Percentiles rank a stretch among this genome's conserved stretches.
Evolutionary conservation across 2,888 invertebrate genomes (phyloP).

Genomic region (Lasioglossum vierecki): DNA sequence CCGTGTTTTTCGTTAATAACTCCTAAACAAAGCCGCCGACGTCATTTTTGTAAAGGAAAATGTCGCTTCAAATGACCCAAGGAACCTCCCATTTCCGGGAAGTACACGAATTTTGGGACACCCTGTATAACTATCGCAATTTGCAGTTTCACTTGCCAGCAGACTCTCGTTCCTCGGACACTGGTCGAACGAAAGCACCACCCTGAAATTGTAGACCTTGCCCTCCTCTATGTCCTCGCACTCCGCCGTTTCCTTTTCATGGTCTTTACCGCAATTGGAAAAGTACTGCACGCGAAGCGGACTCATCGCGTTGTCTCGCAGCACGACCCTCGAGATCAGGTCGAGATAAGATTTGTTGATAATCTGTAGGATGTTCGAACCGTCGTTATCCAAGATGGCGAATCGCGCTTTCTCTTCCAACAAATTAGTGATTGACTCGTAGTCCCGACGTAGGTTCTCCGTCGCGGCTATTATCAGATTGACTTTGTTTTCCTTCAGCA

Average conservation of each 20-base stretch:
- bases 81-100: no score
- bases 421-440: conserved; percentile 88
- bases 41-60: no score
- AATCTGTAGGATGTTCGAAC: conserved; percentile 93
- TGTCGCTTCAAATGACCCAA: no score
- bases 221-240: conserved; percentile 88
- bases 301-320: conserved; percentile 87
- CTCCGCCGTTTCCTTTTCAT: conserved; percentile 85
- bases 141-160: conserved; percentile 76
- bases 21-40: no score
- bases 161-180: conserved; percentile 86
- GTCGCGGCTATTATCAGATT: conserved; percentile 96
- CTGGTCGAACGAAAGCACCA: conserved; percentile 86
- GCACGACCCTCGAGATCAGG: conserved; percentile 88
- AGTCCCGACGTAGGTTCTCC: conserved; percentile 87
- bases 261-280: conserved; percentile 88
- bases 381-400: conserved; percentile 91
- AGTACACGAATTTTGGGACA: no score
- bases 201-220: conserved; percentile 87
- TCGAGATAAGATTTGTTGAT: conserved; percentile 92
- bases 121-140: background rate
- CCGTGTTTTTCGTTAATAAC: no score
- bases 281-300: conserved; percentile 89
- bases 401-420: conserved; percentile 91
- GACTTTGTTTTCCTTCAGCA: conserved; percentile 89